A percentile compares a stretch with the other conserved stretches of the same genome.
Evolutionary conservation across 2,113 vertebrate species (phyloP).

Genomic region (Eretmochelys imbricata): DNA sequence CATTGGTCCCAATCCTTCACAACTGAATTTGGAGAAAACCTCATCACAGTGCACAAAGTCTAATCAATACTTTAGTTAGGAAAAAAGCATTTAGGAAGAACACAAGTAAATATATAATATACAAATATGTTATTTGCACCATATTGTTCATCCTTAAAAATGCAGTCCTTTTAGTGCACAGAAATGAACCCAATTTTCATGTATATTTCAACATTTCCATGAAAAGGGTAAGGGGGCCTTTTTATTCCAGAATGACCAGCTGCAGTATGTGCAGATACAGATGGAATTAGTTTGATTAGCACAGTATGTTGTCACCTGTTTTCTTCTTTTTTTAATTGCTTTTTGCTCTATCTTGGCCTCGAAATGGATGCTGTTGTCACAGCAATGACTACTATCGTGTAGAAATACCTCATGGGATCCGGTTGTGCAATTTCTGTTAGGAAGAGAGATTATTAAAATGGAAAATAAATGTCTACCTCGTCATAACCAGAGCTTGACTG

Average conservation of each 20-base stretch:
- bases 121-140: not conserved
- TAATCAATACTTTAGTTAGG: not conserved
- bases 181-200: not conserved
- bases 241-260: conserved; percentile 40
- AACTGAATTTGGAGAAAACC: not conserved
- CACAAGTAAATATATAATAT: not conserved
- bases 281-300: conserved; percentile 44
- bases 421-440: conserved; percentile 19
- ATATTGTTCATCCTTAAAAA: not conserved
- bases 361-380: conserved; percentile 51
- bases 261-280: not conserved
- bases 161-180: not conserved
- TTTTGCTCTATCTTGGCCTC: conserved; percentile 44
- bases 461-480: not conserved
- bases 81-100: accelerated
- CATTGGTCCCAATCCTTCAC: not conserved
- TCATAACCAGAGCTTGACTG: not conserved
- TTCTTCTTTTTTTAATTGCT: conserved; percentile 64
- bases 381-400: not conserved
- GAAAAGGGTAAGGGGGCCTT: not conserved
- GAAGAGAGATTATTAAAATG: conserved; percentile 45
- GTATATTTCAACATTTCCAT: conserved; percentile 26
- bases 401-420: conserved; percentile 40
- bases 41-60: not conserved
- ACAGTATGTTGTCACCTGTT: not conserved